Evolutionary conservation across 2,888 invertebrate genomes (phyloP).

Genomic region (Taphrorychus bicolor): DNA sequence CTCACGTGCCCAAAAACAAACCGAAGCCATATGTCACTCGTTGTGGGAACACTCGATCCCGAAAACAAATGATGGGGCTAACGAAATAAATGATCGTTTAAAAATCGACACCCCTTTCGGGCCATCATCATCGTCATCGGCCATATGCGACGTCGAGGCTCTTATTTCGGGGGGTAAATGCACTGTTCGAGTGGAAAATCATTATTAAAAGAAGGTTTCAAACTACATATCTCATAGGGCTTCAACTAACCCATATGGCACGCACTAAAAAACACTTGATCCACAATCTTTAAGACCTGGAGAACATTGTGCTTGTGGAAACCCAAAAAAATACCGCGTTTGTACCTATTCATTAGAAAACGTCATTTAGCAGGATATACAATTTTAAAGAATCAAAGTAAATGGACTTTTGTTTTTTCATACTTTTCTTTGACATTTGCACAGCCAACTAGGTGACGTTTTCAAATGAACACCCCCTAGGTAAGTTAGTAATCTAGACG

Average conservation of each 20-base stretch:
- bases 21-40: constrained; percentile 40
- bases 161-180: constrained; percentile 21
- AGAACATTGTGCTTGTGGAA: too few species aligned
- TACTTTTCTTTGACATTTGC: too few species aligned
- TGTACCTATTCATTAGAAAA: too few species aligned
- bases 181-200: constrained; percentile 25
- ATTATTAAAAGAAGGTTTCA: constrained; percentile 30
- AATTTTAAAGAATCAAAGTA: too few species aligned
- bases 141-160: constrained; percentile 41
- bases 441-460: too few species aligned
- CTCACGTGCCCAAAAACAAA: constrained; percentile 13
- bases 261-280: too few species aligned
- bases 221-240: constrained; percentile 17
- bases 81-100: constrained; percentile 45
- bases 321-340: neutral
- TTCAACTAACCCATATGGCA: constrained; percentile 22
- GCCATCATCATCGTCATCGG: constrained; percentile 40
- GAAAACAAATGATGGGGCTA: constrained; percentile 36
- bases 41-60: constrained; percentile 39
- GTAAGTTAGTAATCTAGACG: too few species aligned
- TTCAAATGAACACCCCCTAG: too few species aligned
- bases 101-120: constrained; percentile 49
- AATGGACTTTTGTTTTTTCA: too few species aligned
- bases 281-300: too few species aligned
- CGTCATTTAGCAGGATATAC: too few species aligned